Evolutionary conservation across 2,113 vertebrate species (phyloP).

Genomic region (Passer domesticus): DNA sequence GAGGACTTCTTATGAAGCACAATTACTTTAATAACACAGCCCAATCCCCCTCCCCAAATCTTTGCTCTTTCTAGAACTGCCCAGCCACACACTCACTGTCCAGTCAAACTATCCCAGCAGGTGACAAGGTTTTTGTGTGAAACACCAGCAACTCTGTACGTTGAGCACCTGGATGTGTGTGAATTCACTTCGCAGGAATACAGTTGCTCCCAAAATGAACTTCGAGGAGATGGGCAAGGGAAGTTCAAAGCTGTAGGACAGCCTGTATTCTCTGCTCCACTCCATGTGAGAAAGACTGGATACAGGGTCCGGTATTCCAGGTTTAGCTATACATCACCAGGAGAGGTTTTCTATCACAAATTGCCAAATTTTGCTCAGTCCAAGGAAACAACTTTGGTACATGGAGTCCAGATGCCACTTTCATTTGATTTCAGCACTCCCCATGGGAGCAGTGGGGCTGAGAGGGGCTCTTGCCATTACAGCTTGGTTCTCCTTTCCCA

Average conservation of each 20-base stretch:
- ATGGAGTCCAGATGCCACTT: neutral
- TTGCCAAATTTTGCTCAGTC: neutral
- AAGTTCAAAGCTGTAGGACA: neutral
- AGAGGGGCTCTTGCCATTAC: neutral
- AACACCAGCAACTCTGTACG: fast-evolving
- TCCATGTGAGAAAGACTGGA: neutral
- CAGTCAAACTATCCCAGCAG: neutral
- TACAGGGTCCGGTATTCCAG: neutral
- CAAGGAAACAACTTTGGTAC: neutral
- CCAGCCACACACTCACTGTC: neutral
- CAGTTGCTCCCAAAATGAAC: neutral
- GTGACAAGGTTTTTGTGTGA: neutral
- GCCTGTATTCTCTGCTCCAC: neutral
- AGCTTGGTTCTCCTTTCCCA: neutral
- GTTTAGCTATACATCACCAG: neutral
- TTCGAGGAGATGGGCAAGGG: neutral
- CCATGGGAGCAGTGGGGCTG: fast-evolving
- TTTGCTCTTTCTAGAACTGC: neutral
- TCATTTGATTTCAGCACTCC: neutral
- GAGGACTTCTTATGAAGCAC: neutral
- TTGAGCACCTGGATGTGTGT: neutral
- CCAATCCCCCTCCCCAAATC: neutral
- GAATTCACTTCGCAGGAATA: neutral
- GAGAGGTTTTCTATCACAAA: neutral
- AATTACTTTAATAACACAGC: neutral